A percentile compares a stretch with the other conserved stretches of the same genome.
phyloP scores from a whole-genome alignment of 1,140 invertebrate genomes.

The Pemphigus obesinymphae region DNA sequence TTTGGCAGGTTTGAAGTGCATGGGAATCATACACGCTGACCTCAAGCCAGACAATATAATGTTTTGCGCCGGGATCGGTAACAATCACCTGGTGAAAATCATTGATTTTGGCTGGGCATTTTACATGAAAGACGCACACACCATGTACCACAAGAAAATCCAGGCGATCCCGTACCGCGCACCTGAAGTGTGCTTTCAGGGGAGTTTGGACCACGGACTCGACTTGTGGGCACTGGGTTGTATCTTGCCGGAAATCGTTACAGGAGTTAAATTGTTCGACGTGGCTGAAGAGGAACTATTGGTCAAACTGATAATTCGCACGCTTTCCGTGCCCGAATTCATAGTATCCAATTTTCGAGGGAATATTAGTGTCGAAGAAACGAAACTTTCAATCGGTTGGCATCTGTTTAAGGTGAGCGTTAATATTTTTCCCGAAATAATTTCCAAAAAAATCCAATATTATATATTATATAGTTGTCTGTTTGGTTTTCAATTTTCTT shows the following conservation, averaged over 20 bases:
- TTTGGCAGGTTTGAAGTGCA: neutral
- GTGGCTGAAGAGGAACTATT: neutral
- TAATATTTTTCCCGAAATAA: too few relatives aligned
- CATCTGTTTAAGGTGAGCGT: neutral
- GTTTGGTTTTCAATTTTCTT: too few relatives aligned
- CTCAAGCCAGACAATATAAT: constrained; percentile 16
- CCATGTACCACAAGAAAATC: neutral
- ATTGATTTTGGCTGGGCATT: constrained; percentile 16
- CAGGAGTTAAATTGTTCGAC: neutral
- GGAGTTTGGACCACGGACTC: neutral
- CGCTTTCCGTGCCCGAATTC: neutral
- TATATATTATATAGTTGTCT: too few relatives aligned
- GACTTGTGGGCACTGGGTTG: constrained; percentile 4
- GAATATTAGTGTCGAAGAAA: neutral
- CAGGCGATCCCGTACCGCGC: neutral
- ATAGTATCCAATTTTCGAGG: neutral
- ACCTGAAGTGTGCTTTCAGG: neutral
- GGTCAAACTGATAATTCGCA: neutral
- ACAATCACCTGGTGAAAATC: neutral
- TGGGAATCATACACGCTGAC: constrained; percentile 9
- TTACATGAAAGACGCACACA: neutral
- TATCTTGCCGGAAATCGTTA: constrained; percentile 16
- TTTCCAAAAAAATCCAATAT: too few relatives aligned
- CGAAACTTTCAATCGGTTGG: neutral
- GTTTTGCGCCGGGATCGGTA: neutral